Percentiles rank a stretch among this genome's conserved stretches.
These are phyloP conservation scores for Morone saxatilis DNA, from an alignment of 2,113 vertebrate genomes.

Conservation along the genomic window DNA sequence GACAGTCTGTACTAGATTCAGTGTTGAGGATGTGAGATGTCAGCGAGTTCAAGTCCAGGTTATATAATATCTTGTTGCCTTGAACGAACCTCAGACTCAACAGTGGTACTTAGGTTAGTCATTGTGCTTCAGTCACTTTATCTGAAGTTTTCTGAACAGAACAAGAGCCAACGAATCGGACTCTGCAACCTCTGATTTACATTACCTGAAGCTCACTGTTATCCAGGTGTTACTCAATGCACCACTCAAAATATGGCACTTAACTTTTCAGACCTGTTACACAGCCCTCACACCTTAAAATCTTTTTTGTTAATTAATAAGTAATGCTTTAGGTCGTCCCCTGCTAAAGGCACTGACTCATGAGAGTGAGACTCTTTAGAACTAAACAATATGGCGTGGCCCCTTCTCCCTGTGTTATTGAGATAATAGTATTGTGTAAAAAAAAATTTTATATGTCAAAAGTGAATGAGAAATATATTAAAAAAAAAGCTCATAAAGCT, in stretches of 20 bases:
- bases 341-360: slow-evolving; percentile 11
- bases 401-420: not conserved
- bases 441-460: slow-evolving; percentile 3
- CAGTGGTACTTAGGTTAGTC: not conserved
- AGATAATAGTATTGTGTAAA: slow-evolving; percentile 17
- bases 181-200: not conserved
- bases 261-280: slow-evolving; percentile 2
- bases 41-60: slow-evolving; percentile 32
- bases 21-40: slow-evolving; percentile 21
- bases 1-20: slow-evolving; percentile 14
- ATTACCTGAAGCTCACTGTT: not conserved
- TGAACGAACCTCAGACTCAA: slow-evolving; percentile 21
- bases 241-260: slow-evolving; percentile 4
- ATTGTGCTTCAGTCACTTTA: not conserved
- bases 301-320: slow-evolving; percentile 29
- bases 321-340: not conserved
- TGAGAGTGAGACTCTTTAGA: slow-evolving; percentile 27
- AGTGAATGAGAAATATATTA: not conserved
- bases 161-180: not conserved
- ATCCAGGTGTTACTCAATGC: not conserved
- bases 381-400: slow-evolving; percentile 3
- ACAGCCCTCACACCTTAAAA: not conserved
- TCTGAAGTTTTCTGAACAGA: slow-evolving; percentile 13
- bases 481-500: slow-evolving; percentile 9
- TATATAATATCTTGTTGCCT: slow-evolving; percentile 14